phyloP scores from a whole-genome alignment of 2,113 vertebrate species.

The Melanocharis versteri region DNA sequence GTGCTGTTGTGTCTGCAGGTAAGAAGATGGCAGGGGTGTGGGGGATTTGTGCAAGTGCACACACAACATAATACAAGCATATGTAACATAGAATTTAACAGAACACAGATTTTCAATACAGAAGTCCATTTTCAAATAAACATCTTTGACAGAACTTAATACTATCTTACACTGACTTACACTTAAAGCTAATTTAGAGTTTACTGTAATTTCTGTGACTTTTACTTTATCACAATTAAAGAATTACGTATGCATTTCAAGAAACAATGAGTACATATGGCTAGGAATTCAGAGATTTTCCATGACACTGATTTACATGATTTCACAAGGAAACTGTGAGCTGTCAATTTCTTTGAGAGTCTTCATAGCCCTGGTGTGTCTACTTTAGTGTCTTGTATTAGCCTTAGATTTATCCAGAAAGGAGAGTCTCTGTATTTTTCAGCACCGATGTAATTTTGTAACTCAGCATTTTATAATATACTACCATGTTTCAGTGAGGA shows the following conservation, averaged over 20 bases:
- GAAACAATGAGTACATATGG: neutral
- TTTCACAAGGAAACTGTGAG: neutral
- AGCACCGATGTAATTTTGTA: rapidly evolving
- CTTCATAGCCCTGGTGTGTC: neutral
- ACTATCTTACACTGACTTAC: neutral
- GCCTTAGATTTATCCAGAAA: neutral
- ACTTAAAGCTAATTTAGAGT: neutral
- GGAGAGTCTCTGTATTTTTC: neutral
- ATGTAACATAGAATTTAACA: neutral
- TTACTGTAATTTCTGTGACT: neutral
- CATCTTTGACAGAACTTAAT: neutral
- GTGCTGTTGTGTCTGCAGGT: neutral
- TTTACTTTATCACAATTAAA: neutral
- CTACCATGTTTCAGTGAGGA: neutral
- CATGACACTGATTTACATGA: neutral
- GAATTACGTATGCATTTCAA: neutral
- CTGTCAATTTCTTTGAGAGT: neutral
- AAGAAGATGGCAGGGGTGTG: neutral
- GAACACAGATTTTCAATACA: neutral
- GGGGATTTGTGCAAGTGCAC: rapidly evolving
- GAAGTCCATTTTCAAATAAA: neutral
- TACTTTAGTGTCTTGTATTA: neutral
- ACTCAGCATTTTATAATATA: neutral
- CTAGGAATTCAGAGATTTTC: neutral
- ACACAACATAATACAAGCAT: neutral